Evolutionary conservation across 2,113 vertebrate genomes (phyloP).

Genomic region (Aleadryas rufinucha): DNA sequence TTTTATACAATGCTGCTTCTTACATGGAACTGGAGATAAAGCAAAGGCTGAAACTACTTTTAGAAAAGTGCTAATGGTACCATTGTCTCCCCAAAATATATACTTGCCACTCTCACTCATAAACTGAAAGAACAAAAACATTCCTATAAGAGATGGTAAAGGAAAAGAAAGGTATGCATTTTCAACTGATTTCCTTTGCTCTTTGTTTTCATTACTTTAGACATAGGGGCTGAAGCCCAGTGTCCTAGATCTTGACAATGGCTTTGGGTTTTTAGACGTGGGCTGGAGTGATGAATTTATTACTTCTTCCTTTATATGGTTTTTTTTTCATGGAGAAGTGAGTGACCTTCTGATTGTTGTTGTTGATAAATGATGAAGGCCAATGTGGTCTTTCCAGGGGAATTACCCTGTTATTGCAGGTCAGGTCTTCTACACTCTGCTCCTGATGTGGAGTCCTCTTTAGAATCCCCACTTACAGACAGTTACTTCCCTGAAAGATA

Average conservation of each 20-base stretch:
- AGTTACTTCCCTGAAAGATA: background rate
- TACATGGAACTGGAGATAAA: background rate
- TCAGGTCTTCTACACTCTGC: background rate
- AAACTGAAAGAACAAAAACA: background rate
- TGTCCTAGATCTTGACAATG: background rate
- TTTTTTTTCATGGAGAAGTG: background rate
- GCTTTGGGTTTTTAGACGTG: background rate
- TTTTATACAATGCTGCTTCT: background rate
- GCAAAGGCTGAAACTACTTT: background rate
- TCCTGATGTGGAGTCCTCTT: background rate
- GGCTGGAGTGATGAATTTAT: background rate
- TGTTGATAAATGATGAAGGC: background rate
- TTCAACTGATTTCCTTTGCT: background rate
- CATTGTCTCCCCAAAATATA: background rate
- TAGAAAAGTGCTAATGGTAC: background rate
- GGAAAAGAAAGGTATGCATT: background rate
- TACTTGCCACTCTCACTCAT: background rate
- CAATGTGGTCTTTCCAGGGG: background rate
- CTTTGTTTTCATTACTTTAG: background rate
- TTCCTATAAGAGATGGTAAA: background rate
- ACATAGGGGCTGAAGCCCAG: rapidly evolving
- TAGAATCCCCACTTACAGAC: background rate
- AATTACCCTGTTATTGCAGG: background rate
- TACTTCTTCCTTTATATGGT: background rate
- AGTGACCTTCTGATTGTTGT: background rate